Evolutionary conservation across 2,113 vertebrate genomes (phyloP), one percentile per base, ranked within the genome.

Genomic region (Cnemophilus loriae): DNA sequence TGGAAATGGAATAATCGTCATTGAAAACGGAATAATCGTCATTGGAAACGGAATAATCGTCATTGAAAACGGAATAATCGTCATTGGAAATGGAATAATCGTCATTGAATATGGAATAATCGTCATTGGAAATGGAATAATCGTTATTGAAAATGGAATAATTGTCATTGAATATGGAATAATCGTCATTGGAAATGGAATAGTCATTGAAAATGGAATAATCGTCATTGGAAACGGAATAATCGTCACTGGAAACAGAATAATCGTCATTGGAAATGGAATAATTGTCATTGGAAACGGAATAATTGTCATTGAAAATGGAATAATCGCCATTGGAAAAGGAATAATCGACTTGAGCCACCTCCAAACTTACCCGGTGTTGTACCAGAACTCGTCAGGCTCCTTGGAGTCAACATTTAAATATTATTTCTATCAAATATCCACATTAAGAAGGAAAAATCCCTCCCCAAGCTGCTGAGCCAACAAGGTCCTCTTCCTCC

Each of bases 231-330:
- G 13, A 50, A 28, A 16, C 16, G 16, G 26, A 52, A 13, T 19
- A 3, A 30, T n/a, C 1, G 0, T 14, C 24, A 3, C 1, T 30
- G 17, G 9, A 39, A 46, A 35, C 1, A 3, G 26, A 14, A 22
- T 7, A 22, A 46, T 8, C 5, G 0, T 18, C 9, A 24, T 13
- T 50, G 7, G 13, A 50, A 28, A 16, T 16, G 16, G 26, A 52
- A 13, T 10, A 15, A 50, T 16, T 5, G 49, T 50, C 49, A 27
- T 14, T 50, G 26, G 16, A 50, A 50, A 52, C 24, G 49, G 49
- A 52, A 52, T 27, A 26, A 50, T 50, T 15, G 9, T 23, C 56
- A n/a, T 6, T 57, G 13, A 59, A 35, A 35, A 35, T 7, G 6
- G 57, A 24, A 37, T 26, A 26, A 39, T 59, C 22, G 0, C 8